phyloP scores from a whole-genome alignment of 2,113 vertebrate genomes.

The Emydura subglobosa region DNA sequence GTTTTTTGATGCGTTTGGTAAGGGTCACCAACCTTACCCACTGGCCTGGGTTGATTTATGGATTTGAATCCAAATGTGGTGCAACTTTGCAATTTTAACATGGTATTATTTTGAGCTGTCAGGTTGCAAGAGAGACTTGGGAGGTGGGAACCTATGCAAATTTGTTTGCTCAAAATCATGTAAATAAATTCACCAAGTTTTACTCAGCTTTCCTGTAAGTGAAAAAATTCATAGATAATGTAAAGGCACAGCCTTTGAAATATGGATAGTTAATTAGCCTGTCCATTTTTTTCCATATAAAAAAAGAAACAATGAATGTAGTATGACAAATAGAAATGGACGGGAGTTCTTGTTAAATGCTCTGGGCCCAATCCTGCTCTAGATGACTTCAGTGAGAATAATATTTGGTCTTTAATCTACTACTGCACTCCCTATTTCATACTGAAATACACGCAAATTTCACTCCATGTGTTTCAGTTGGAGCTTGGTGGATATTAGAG shows the following conservation, averaged over 20 bases:
- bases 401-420: neutral
- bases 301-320: neutral
- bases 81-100: neutral
- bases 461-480: neutral
- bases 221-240: conserved; percentile 18
- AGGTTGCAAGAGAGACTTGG: neutral
- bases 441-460: neutral
- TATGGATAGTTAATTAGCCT: neutral
- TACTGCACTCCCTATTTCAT: neutral
- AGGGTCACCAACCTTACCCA: conserved; percentile 40
- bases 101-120: neutral
- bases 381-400: neutral
- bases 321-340: neutral
- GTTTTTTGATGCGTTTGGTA: conserved; percentile 34
- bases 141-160: conserved; percentile 12
- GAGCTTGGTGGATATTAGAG: neutral
- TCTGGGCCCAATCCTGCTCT: neutral
- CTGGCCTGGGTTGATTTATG: conserved; percentile 28
- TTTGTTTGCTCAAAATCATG: neutral
- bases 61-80: neutral
- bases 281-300: neutral
- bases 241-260: conserved; percentile 6
- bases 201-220: neutral
- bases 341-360: neutral
- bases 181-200: conserved; percentile 15